A percentile compares a stretch with the other conserved stretches of the same genome.
Conservation (phyloP, 92 coral and sea anemone genomes). For the Porites cylindrica region DNA sequence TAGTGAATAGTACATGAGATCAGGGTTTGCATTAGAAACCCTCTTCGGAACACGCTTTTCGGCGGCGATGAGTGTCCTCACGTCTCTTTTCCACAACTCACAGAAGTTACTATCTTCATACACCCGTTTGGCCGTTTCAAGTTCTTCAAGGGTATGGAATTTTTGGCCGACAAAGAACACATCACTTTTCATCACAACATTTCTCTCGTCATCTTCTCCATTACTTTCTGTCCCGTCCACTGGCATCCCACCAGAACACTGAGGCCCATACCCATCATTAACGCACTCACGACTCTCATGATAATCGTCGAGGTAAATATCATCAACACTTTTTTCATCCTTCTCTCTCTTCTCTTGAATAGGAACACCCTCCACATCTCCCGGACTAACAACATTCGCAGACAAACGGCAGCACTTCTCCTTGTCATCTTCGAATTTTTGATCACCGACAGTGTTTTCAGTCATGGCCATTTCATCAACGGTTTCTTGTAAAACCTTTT, state of each 20-base stretch:
- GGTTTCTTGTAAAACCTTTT: background rate
- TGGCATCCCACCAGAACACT: slow-evolving; percentile 14
- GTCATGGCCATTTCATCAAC: background rate
- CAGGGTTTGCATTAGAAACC: slow-evolving; percentile 30
- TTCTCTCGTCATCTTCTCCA: background rate
- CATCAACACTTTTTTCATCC: background rate
- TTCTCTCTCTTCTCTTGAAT: slow-evolving; percentile 5
- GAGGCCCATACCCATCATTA: slow-evolving; percentile 4
- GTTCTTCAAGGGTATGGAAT: slow-evolving; percentile 14
- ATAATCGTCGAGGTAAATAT: background rate
- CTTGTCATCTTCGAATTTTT: slow-evolving; percentile 9
- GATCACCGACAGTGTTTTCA: slow-evolving; percentile 11
- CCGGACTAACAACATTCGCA: background rate
- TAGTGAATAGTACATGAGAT: slow-evolving; percentile 30
- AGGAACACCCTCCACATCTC: slow-evolving; percentile 2
- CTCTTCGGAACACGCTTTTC: slow-evolving; percentile 35
- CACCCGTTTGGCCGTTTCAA: slow-evolving; percentile 17
- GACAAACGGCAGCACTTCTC: background rate
- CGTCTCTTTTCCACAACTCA: slow-evolving; percentile 47
- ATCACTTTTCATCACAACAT: background rate
- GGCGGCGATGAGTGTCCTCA: slow-evolving; percentile 37
- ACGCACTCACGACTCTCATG: background rate
- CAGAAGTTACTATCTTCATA: slow-evolving; percentile 19
- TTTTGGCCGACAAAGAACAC: slow-evolving; percentile 35
- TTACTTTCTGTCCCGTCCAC: background rate